These are phyloP conservation scores for Misgurnus mizolepis DNA, from an alignment of 2,113 vertebrate genomes.

Conservation along the genomic window DNA sequence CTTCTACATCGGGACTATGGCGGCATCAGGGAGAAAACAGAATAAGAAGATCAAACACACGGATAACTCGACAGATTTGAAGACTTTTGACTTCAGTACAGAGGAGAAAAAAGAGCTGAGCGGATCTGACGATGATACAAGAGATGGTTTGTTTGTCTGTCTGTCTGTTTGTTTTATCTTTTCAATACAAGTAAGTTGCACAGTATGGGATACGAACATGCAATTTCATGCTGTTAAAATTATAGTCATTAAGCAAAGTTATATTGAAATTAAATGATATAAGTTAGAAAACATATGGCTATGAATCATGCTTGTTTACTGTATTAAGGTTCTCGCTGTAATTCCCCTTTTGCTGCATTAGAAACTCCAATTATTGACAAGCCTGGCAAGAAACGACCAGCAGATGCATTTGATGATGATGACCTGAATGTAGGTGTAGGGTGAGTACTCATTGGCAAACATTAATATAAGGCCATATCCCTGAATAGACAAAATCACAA, in stretches of 20 bases:
- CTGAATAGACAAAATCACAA: not conserved
- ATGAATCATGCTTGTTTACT: not conserved
- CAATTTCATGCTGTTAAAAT: too few relatives aligned
- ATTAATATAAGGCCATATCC: not conserved
- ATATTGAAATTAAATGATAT: not conserved
- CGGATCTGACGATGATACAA: slow-evolving; percentile 64
- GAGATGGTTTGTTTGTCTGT: slow-evolving; percentile 53
- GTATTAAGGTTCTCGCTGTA: not conserved
- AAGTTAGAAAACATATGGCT: not conserved
- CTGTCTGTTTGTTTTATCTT: too few relatives aligned
- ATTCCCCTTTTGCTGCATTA: slow-evolving; percentile 3
- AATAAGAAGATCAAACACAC: slow-evolving; percentile 59
- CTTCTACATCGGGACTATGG: slow-evolving; percentile 53
- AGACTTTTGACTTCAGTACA: slow-evolving; percentile 61
- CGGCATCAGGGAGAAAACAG: slow-evolving; percentile 59
- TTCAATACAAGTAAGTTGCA: too few relatives aligned
- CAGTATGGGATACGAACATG: too few relatives aligned
- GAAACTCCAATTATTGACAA: slow-evolving; percentile 64
- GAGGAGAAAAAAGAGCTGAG: slow-evolving; percentile 63
- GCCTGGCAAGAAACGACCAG: slow-evolving; percentile 63
- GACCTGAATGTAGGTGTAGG: slow-evolving; percentile 48
- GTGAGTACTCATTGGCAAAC: slow-evolving; percentile 24
- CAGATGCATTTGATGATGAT: slow-evolving; percentile 57
- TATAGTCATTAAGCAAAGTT: not conserved
- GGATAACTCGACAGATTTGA: slow-evolving; percentile 49